phyloP scores from a whole-genome alignment of 2,888 invertebrate genomes.

The Agonopterix alstromeriana region DNA sequence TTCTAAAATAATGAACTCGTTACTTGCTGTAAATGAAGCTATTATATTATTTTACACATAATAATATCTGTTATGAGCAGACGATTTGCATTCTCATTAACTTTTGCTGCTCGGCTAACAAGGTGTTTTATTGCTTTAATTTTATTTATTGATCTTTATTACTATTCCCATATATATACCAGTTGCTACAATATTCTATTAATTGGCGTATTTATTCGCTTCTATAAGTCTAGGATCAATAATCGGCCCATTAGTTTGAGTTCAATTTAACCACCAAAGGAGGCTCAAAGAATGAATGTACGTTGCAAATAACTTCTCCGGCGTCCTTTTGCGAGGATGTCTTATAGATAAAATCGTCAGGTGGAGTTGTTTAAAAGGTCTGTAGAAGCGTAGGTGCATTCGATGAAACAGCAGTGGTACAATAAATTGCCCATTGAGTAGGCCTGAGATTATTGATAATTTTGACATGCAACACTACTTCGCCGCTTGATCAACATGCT shows the following conservation, averaged over 20 bases:
- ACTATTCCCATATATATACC: neutral
- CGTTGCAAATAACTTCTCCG: constrained; percentile 8
- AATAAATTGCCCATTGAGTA: constrained; percentile 48
- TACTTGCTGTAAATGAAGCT: constrained; percentile 14
- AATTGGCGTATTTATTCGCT: constrained; percentile 3
- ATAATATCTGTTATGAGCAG: constrained; percentile 12
- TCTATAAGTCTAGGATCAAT: constrained; percentile 2
- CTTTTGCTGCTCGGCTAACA: constrained; percentile 5
- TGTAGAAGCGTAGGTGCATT: constrained; percentile 42
- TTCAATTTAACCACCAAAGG: constrained; percentile 4
- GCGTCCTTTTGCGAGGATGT: constrained; percentile 29
- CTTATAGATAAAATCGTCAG: constrained; percentile 46
- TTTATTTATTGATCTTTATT: neutral
- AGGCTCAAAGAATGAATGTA: constrained; percentile 2
- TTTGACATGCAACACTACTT: constrained; percentile 35
- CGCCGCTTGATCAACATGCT: constrained; percentile 8
- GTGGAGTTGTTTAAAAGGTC: constrained; percentile 46
- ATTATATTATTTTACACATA: constrained; percentile 11
- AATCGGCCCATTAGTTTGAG: constrained; percentile 3
- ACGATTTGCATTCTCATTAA: constrained; percentile 12
- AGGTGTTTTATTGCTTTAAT: constrained; percentile 6
- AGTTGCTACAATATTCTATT: constrained; percentile 3
- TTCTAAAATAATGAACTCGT: constrained; percentile 21
- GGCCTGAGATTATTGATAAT: constrained; percentile 45
- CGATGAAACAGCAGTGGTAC: constrained; percentile 31